phyloP scores from a whole-genome alignment of 2,888 invertebrate genomes.

The Diplazon laetatorius region DNA sequence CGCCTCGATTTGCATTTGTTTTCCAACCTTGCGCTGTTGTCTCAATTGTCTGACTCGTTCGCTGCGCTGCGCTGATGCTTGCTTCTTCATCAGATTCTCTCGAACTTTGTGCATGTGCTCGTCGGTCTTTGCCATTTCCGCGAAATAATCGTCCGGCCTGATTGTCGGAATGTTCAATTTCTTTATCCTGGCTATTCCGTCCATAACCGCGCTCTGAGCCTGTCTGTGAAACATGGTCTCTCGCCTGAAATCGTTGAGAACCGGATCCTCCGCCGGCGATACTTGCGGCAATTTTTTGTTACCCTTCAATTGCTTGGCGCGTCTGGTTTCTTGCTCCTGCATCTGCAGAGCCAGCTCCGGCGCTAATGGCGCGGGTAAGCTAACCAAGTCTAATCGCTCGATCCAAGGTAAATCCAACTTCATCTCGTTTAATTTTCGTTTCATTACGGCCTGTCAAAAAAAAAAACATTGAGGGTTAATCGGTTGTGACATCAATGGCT shows the following conservation, averaged over 20 bases:
- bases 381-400: constrained; percentile 92
- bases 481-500: too few species aligned
- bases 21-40: constrained; percentile 96
- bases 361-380: constrained; percentile 90
- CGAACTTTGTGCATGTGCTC: constrained; percentile 98
- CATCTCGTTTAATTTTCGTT: constrained; percentile 88
- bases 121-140: constrained; percentile 99
- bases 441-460: constrained; percentile 80
- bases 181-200: constrained; percentile 91
- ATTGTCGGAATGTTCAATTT: constrained; percentile 90
- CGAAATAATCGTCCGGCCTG: constrained; percentile 98
- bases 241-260: constrained; percentile 95
- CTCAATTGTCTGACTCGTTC: constrained; percentile 96
- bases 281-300: constrained; percentile 87
- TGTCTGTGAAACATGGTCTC: constrained; percentile 95
- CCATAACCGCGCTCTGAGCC: constrained; percentile 93
- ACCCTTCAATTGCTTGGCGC: constrained; percentile 87
- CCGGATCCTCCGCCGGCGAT: constrained; percentile 88
- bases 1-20: constrained; percentile 93
- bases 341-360: constrained; percentile 92
- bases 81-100: constrained; percentile 91
- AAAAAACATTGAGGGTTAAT: too few species aligned
- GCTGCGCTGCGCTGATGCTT: constrained; percentile 92
- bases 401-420: constrained; percentile 91
- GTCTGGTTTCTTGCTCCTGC: constrained; percentile 89